These are phyloP conservation scores for Sinocyclocheilus anshuiensis DNA, from an alignment of 2,113 vertebrate genomes.

Conservation along the genomic window DNA sequence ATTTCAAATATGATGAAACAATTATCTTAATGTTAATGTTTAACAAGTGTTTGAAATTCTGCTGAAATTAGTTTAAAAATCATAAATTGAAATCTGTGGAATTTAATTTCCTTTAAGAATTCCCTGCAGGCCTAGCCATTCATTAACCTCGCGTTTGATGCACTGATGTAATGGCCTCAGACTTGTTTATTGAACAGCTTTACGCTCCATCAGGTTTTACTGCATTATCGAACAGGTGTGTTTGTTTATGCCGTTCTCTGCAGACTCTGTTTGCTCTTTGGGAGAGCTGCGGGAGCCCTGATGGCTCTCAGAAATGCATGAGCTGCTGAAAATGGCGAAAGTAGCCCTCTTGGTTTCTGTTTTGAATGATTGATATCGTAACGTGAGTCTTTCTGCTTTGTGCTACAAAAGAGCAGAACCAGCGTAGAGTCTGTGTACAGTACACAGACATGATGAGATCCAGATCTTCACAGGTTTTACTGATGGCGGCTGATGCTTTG, in stretches of 20 bases:
- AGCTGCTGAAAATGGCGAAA: not conserved
- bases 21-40: not conserved
- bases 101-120: too few relatives aligned
- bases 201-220: not conserved
- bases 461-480: not conserved
- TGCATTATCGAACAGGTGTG: not conserved
- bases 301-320: not conserved
- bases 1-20: not conserved
- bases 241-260: not conserved
- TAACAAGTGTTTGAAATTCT: too few relatives aligned
- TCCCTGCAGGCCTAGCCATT: too few relatives aligned
- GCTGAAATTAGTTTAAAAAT: not conserved
- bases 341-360: not conserved
- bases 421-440: not conserved
- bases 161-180: not conserved
- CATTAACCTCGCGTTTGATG: not conserved
- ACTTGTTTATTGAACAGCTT: not conserved
- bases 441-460: not conserved
- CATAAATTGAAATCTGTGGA: not conserved
- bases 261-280: not conserved
- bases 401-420: not conserved
- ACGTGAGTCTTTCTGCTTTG: not conserved
- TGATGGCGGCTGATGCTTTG: not conserved
- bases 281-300: not conserved
- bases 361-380: conserved; percentile 24